These are phyloP conservation scores for Glossophaga mutica DNA, from an alignment of 2,797 vertebrate genomes.

Conservation along the genomic window DNA sequence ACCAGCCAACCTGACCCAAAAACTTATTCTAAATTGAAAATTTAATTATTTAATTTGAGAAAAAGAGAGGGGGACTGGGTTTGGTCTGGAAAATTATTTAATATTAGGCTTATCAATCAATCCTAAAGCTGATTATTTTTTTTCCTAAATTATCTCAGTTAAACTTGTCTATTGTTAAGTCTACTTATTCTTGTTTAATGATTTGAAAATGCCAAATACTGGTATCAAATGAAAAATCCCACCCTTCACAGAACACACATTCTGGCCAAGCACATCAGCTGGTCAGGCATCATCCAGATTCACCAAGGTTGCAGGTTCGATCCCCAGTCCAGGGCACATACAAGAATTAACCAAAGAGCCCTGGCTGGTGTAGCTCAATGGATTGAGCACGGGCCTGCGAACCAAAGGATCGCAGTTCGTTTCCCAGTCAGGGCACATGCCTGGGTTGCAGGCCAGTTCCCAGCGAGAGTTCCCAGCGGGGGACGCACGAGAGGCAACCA, in stretches of 20 bases:
- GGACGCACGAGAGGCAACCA: too few relatives aligned
- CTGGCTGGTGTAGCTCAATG: too few relatives aligned
- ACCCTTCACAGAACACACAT: background rate
- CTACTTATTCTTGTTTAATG: background rate
- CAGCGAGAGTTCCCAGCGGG: too few relatives aligned
- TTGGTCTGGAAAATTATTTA: background rate
- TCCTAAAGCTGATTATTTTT: background rate
- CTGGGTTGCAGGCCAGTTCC: too few relatives aligned
- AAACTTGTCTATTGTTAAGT: slow-evolving; percentile 14
- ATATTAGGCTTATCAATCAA: background rate
- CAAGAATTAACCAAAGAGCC: background rate
- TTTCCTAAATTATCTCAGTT: background rate
- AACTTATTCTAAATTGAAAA: background rate
- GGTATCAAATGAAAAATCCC: background rate
- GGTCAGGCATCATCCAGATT: background rate
- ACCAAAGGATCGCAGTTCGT: too few relatives aligned
- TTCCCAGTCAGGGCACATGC: too few relatives aligned
- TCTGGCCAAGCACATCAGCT: background rate
- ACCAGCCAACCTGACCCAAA: background rate
- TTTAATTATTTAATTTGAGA: background rate
- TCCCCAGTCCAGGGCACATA: background rate
- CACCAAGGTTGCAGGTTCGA: background rate
- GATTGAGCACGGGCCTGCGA: too few relatives aligned
- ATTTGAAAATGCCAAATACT: background rate
- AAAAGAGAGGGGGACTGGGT: background rate